phyloP scores from a whole-genome alignment of 2,113 vertebrate species.

The Machaerirhynchus nigripectus region DNA sequence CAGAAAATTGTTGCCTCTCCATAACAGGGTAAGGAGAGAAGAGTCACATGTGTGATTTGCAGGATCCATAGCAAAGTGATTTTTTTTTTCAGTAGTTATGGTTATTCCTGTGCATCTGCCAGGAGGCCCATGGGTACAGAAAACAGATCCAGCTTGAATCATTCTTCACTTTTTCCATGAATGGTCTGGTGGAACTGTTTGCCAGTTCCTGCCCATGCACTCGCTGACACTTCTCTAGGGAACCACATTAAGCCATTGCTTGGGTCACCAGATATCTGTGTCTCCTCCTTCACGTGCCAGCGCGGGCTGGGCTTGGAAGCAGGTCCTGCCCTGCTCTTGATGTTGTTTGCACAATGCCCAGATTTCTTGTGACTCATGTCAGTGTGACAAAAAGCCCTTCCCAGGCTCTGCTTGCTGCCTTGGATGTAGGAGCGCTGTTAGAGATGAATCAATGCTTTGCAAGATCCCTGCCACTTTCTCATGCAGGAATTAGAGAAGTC shows the following conservation, averaged over 20 bases:
- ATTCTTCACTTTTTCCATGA: not conserved
- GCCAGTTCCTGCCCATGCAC: not conserved
- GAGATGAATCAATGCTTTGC: not conserved
- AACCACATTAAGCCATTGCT: not conserved
- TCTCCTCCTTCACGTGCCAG: not conserved
- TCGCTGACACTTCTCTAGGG: not conserved
- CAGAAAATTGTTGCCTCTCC: not conserved
- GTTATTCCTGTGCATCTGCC: not conserved
- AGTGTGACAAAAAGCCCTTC: not conserved
- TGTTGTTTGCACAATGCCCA: not conserved
- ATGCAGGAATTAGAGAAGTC: not conserved
- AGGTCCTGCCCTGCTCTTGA: not conserved
- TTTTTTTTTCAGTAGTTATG: not conserved
- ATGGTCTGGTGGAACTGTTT: not conserved
- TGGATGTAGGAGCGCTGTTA: rapidly evolving
- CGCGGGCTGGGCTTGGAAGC: not conserved
- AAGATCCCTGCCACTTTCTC: not conserved
- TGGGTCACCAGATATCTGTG: not conserved
- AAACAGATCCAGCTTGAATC: not conserved
- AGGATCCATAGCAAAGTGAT: not conserved
- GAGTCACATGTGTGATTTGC: not conserved
- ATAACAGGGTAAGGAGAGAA: not conserved
- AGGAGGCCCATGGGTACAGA: rapidly evolving
- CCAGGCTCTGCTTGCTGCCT: not conserved
- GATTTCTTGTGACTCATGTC: not conserved